Evolutionary conservation across 2,113 vertebrate genomes (phyloP).

Genomic region (Sander vitreus): DNA sequence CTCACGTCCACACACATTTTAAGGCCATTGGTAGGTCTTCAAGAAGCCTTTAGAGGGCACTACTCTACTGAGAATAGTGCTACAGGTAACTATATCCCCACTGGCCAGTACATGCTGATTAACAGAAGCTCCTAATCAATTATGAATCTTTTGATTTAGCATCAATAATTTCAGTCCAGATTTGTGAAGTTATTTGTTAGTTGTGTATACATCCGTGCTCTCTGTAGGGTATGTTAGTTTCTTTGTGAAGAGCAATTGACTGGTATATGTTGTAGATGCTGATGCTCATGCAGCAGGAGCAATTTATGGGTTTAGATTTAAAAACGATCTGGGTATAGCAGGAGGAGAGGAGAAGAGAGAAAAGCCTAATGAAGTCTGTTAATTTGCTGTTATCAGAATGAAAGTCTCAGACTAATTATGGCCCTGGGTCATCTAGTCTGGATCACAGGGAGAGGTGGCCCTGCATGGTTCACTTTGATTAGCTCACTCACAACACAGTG

Average conservation of each 20-base stretch:
- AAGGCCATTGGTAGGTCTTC: constrained; percentile 31
- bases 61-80: constrained; percentile 76
- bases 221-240: neutral
- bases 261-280: constrained; percentile 1
- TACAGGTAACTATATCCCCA: constrained; percentile 16
- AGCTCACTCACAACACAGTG: constrained; percentile 70
- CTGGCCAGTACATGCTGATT: constrained; percentile 56
- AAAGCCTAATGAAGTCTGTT: constrained; percentile 77
- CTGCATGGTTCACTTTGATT: constrained; percentile 79
- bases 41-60: constrained; percentile 78
- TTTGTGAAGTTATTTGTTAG: constrained; percentile 40
- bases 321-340: constrained; percentile 37
- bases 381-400: constrained; percentile 80
- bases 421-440: constrained; percentile 79
- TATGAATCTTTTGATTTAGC: constrained; percentile 43
- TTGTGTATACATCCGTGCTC: neutral
- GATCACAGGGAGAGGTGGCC: constrained; percentile 78
- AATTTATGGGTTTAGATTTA: constrained; percentile 46
- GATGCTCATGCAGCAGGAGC: constrained; percentile 10
- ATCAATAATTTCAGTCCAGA: constrained; percentile 40
- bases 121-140: constrained; percentile 60
- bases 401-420: constrained; percentile 80
- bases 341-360: constrained; percentile 41
- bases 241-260: constrained; percentile 12
- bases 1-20: neutral